phyloP scores from a whole-genome alignment of 2,888 invertebrate species.

The Troides oblongomaculatus region DNA sequence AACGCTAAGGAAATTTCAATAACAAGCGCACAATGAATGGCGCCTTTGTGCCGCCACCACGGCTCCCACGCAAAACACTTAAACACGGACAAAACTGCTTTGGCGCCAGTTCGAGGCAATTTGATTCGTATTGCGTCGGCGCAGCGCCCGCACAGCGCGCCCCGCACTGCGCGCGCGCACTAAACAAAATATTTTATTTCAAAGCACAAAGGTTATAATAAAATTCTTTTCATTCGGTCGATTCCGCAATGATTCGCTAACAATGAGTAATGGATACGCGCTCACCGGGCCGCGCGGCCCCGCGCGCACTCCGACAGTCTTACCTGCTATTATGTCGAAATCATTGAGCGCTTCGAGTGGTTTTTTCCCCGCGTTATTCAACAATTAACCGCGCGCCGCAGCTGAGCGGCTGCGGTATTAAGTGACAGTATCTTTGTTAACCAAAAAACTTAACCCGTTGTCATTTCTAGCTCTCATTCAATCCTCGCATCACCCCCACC shows the following conservation, averaged over 20 bases:
- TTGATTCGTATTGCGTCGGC: neutral
- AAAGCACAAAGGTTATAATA: slow-evolving; percentile 50
- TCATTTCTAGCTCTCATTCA: no score
- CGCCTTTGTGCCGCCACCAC: no score
- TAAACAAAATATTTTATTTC: slow-evolving; percentile 41
- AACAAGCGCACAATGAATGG: slow-evolving; percentile 40
- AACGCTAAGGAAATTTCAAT: slow-evolving; percentile 44
- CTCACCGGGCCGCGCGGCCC: slow-evolving; percentile 45
- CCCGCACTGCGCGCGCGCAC: slow-evolving; percentile 23
- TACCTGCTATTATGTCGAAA: slow-evolving; percentile 60
- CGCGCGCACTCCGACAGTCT: slow-evolving; percentile 29
- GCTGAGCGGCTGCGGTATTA: slow-evolving; percentile 54
- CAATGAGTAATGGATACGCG: slow-evolving; percentile 73
- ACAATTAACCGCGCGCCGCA: slow-evolving; percentile 59
- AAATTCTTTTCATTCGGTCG: slow-evolving; percentile 58
- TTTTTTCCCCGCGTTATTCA: slow-evolving; percentile 45
- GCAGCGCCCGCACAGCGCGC: slow-evolving; percentile 16
- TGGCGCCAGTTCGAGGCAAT: neutral
- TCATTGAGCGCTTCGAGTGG: slow-evolving; percentile 50
- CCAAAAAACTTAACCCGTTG: slow-evolving; percentile 42
- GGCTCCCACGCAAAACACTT: slow-evolving; percentile 34
- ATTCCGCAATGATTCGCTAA: slow-evolving; percentile 58
- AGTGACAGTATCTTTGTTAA: slow-evolving; percentile 57
- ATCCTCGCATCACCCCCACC: no score
- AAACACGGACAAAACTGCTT: slow-evolving; percentile 30